These are phyloP conservation scores for Trichomycterus rosablanca DNA, from an alignment of 2,113 vertebrate genomes.

Conservation along the genomic window DNA sequence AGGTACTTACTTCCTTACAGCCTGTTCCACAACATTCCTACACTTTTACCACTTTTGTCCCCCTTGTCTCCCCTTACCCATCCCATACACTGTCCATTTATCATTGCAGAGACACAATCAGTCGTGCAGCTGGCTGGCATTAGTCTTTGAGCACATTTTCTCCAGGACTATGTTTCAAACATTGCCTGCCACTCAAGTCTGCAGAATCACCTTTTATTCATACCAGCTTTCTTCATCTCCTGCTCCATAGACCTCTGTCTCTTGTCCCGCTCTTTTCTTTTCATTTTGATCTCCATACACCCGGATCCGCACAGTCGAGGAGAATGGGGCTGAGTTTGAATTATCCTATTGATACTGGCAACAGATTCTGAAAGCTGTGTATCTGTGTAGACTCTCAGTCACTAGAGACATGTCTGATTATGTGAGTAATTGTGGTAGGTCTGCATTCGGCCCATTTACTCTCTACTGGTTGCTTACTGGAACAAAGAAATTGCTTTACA, in stretches of 20 bases:
- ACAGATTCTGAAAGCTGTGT: slow-evolving; percentile 32
- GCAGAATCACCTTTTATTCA: slow-evolving; percentile 43
- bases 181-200: slow-evolving; percentile 44
- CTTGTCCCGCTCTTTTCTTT: slow-evolving; percentile 12
- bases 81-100: slow-evolving; percentile 3
- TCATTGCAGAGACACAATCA: slow-evolving; percentile 21
- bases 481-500: background rate
- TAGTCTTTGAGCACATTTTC: slow-evolving; percentile 36
- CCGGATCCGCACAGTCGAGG: background rate
- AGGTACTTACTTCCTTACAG: too few species aligned
- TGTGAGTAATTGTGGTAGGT: slow-evolving; percentile 29
- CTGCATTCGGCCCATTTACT: slow-evolving; percentile 7
- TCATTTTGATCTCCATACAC: background rate
- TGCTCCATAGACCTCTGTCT: background rate
- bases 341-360: slow-evolving; percentile 47
- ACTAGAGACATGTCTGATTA: slow-evolving; percentile 39
- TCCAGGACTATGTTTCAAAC: slow-evolving; percentile 44
- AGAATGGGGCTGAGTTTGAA: slow-evolving; percentile 28
- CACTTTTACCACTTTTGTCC: too few species aligned
- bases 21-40: too few species aligned
- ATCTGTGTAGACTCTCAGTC: slow-evolving; percentile 27
- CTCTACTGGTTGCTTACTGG: slow-evolving; percentile 22
- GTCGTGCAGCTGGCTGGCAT: slow-evolving; percentile 33
- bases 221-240: background rate
- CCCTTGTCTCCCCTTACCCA: too few species aligned